Conservation (phyloP, 2,113 vertebrate genomes). For the Seriola rivoliana region DNA sequence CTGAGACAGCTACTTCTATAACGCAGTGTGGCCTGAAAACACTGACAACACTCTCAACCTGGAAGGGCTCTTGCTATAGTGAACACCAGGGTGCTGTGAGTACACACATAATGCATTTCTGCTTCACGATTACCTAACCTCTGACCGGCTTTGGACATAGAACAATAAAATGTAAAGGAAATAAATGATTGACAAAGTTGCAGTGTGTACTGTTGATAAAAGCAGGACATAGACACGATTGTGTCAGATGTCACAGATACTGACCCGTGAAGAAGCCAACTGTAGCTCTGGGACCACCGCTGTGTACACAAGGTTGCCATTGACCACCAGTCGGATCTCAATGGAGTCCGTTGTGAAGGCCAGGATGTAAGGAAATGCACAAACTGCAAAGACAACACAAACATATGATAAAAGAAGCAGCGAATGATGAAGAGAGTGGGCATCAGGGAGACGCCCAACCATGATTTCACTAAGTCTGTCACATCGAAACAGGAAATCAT, state of each 20-base stretch:
- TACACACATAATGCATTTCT: neutral
- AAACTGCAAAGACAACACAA: constrained; percentile 86
- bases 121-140: neutral
- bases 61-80: neutral
- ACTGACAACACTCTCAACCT: constrained; percentile 14
- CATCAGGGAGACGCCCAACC: neutral
- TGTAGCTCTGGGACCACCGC: constrained; percentile 96
- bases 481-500: neutral
- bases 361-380: constrained; percentile 97
- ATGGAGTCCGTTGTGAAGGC: constrained; percentile 98
- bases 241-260: constrained; percentile 53
- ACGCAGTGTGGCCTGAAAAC: constrained; percentile 13
- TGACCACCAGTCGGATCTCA: constrained; percentile 97
- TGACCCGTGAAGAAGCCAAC: constrained; percentile 94
- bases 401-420: neutral
- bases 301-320: constrained; percentile 98
- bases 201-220: neutral
- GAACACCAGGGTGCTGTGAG: neutral
- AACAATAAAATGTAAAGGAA: neutral
- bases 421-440: neutral
- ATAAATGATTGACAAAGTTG: neutral
- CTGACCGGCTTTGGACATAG: neutral
- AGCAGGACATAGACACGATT: neutral
- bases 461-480: neutral
- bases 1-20: constrained; percentile 56